phyloP scores from a whole-genome alignment of 2,888 invertebrate species.

The Drosophila austrosaltans region DNA sequence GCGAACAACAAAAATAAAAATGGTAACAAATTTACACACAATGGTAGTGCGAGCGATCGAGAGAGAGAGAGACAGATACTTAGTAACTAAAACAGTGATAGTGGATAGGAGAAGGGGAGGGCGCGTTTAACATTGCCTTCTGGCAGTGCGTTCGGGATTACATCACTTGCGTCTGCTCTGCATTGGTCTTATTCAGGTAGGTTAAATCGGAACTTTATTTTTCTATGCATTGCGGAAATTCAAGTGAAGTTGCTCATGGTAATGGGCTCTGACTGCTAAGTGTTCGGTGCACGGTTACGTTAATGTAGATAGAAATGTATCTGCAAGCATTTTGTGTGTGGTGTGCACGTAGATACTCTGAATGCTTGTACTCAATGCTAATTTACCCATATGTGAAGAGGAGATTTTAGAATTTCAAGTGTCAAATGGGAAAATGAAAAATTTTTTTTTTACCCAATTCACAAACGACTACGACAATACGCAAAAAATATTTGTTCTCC shows the following conservation, averaged over 20 bases:
- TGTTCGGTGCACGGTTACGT: constrained; percentile 30
- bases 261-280: constrained; percentile 38
- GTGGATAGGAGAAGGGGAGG: neutral
- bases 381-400: constrained; percentile 37
- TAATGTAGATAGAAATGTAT: constrained; percentile 17
- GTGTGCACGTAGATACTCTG: constrained; percentile 5
- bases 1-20: constrained; percentile 46
- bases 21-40: constrained; percentile 77
- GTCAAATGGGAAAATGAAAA: neutral
- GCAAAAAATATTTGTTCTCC: constrained; percentile 10
- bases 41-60: constrained; percentile 34
- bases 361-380: constrained; percentile 25
- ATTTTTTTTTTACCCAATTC: neutral
- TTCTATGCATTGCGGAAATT: constrained; percentile 63
- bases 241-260: constrained; percentile 31
- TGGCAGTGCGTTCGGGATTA: constrained; percentile 70
- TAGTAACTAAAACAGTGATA: constrained; percentile 32
- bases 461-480: constrained; percentile 16
- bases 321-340: constrained; percentile 11
- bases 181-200: constrained; percentile 15
- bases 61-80: constrained; percentile 45
- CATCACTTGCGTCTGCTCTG: constrained; percentile 48
- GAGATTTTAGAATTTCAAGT: constrained; percentile 2
- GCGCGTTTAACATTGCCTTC: constrained; percentile 42
- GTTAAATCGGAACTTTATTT: constrained; percentile 66